Evolutionary conservation across 2,113 vertebrate genomes (phyloP), one percentile per base, ranked within the genome.

Genomic region (Cinclus mexicanus): DNA sequence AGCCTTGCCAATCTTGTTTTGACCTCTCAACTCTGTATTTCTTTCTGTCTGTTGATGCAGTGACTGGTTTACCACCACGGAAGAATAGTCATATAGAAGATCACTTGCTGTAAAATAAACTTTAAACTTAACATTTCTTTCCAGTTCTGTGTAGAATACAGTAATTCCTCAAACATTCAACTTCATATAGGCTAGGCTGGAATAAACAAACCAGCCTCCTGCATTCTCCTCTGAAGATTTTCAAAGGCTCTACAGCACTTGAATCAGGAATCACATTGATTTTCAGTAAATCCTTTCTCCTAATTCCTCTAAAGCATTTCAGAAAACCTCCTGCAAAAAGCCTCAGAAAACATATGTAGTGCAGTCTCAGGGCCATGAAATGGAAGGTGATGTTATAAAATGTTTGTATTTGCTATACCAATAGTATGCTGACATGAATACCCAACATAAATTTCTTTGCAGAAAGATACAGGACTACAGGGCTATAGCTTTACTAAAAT

Each of bases 1-100:
- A 86, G 89, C 64, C 90, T 90, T 95, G 94, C 82, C 88, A 88
- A 90, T 95, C 92, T 93, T 87, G 12, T 91, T 94, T 74, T 96
- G 90, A 95, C 95, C 94, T 41, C 69, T 90, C 64, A 77, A 41
- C 93, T 90, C 64, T 49, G 41, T 41, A 64, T 35, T 93, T 88
- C 79, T 81, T 90, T 76, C 87, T 93, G 76, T 88, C 71, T 95
- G 72, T 65, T 89, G 72, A 83, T 87, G 72, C 49, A 5, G 60
- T 86, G 80, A 81, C 88, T 92, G 83, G 22, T 81, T 95, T 91
- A 86, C 64, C 60, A 77, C 67, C 83, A 71, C 31, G 56, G 71
- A 90, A 90, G 26, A 88, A 52, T 11, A 89, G 68, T 64, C 81
- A 68, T 52, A 16, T 22, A 65, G 53, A 39, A 96, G 56, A 89